Evolutionary conservation across 2,888 invertebrate species (phyloP), one percentile per base, ranked within the genome.

Genomic region (Eupithecia abbreviata): DNA sequence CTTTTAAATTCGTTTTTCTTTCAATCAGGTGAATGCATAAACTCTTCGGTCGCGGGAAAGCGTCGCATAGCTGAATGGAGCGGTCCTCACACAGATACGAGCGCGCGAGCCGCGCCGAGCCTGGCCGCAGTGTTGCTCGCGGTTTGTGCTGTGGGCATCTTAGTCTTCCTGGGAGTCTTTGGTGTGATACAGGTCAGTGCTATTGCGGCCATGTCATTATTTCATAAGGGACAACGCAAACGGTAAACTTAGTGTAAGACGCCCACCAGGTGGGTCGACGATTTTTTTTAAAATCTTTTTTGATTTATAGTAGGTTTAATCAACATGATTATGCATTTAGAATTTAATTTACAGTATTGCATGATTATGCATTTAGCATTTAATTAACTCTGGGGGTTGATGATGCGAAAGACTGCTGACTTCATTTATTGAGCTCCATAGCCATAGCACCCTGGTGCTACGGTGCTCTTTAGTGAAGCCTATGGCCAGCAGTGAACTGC

Each of bases 11-110:
- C 5, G 7, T 69, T 77, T 75, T 77, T 75, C 51, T 79, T 79
- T 69, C 3, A 3, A 68, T 2, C 85, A 97, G 97, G 97, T 81
- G 97, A 97, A 84, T 97, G 97, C 88, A 96, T 96, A 87, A 97
- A 96, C 89, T 96, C 96, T 13, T 97, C 97, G 2, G 96, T 97
- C 74, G 97, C 97, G 73, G 97, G 97, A 43, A 97, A 97, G 88
- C 95, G 97, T 4, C 96, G 97, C 78, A 97, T 97, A 81, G 96
- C 97, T 2, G 96, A 96, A 76, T 96, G 96, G 85, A 95, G 92
- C 83, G 95, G 95, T 62, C 87, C 95, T 58, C 90, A 89, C 82
- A 85, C 90, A 18, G 85, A 89, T 83, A 79, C 88, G 87, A 83
- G 79, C 83, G 80, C 82, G 12, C 80, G 74, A 42, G 69, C 87